Evolutionary conservation across 35 echinoderm and acorn worm species (phyloP).

Genomic region (Patiria miniata): DNA sequence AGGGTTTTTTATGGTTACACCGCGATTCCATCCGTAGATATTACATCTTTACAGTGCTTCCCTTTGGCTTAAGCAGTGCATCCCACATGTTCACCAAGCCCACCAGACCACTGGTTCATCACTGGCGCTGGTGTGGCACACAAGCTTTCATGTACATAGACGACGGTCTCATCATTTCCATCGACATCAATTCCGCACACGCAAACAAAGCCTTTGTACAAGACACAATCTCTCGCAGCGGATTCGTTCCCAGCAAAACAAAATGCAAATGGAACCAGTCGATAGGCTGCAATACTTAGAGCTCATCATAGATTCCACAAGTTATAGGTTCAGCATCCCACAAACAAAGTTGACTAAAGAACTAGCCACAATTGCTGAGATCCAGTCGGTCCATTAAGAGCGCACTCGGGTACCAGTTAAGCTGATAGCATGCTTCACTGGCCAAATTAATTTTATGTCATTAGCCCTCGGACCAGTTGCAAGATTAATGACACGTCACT

Average conservation of each 20-base stretch:
- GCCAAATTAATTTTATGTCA: constrained; percentile 23
- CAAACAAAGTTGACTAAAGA: constrained; percentile 9
- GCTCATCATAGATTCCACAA: constrained; percentile 29
- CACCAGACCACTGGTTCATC: constrained; percentile 23
- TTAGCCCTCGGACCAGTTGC: constrained; percentile 26
- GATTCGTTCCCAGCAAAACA: constrained; percentile 19
- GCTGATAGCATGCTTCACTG: neutral
- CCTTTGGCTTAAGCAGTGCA: constrained; percentile 21
- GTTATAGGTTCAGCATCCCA: constrained; percentile 13
- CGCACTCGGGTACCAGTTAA: neutral
- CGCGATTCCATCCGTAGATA: neutral
- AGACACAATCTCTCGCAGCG: neutral
- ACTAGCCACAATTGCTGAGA: neutral
- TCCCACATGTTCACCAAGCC: constrained; percentile 28
- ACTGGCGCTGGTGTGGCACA: neutral
- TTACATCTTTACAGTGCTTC: constrained; percentile 10
- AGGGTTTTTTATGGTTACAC: constrained; percentile 20
- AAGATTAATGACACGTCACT: constrained; percentile 10
- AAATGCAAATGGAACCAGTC: constrained; percentile 7
- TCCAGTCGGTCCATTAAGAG: neutral
- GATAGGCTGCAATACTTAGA: neutral
- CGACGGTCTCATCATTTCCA: constrained; percentile 25
- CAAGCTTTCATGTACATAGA: constrained; percentile 35
- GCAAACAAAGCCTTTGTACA: neutral
- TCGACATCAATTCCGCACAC: neutral